Evolutionary conservation across 2,888 invertebrate genomes (phyloP), one percentile per base, ranked within the genome.

Genomic region (Ectemnius lituratus): DNA sequence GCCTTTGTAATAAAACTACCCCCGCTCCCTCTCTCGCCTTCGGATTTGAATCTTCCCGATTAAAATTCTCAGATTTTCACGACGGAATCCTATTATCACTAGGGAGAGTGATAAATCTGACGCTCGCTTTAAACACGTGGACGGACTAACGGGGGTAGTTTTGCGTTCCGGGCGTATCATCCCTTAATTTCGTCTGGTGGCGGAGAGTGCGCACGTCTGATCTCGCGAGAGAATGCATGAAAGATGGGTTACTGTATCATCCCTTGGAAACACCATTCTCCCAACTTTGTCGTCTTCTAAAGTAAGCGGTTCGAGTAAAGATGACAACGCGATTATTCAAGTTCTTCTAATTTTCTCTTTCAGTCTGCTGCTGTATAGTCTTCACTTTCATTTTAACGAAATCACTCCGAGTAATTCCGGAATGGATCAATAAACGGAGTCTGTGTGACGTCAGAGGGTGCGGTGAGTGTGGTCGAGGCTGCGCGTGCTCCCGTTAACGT

Each of bases 381-480:
- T 37, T 37, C 37, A 11, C 37, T 8, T 8, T 37, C 37, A 8
- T 37, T 37, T 37, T 37, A 37, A 73, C 69, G 58, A 62, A 76
- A 80, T 75, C 82, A 79, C 82, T 76, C 11, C 1, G 37, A 11
- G 78, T 80, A 85, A 85, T 86, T 87, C 86, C 64, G 75, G 84
- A 81, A 84, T 82, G 86, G 89, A 89, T 89, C 89, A 89, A 89
- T 89, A 89, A 88, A 78, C 73, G 87, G 87, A 86, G 86, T 86
- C 85, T 88, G 87, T 68, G 81, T 88, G 88, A 88, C 88, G 88
- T 88, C 86, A 87, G 81, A 85, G 87, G 88, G 86, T 85, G 88
- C 86, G 87, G 84, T 84, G 83, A 85, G 82, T 78, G 78, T 81
- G 76, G 79, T 75, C 73, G 74, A 67, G 68, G 61, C 68, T 68